phyloP scores from a whole-genome alignment of 92 coral and sea anemone genomes.

The Bergia puertoricense region DNA sequence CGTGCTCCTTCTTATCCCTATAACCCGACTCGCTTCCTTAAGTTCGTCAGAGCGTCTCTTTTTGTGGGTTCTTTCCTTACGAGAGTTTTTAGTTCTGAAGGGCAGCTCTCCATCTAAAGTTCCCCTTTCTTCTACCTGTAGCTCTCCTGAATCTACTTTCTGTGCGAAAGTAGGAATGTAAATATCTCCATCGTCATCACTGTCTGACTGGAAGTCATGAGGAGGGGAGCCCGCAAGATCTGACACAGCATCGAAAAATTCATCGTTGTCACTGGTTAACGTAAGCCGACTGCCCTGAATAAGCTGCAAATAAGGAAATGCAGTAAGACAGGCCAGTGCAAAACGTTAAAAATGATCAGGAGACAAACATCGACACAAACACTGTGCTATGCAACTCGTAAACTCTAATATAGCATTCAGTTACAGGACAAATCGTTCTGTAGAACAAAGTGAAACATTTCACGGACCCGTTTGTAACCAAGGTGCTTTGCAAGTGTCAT shows the following conservation, averaged over 20 bases:
- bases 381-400: too few relatives aligned
- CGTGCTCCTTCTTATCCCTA: constrained; percentile 22
- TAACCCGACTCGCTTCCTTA: background rate
- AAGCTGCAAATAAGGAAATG: constrained; percentile 32
- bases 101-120: background rate
- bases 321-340: background rate
- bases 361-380: too few relatives aligned
- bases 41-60: constrained; percentile 2
- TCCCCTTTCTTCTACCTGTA: background rate
- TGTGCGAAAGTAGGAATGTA: constrained; percentile 71
- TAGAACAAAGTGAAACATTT: too few relatives aligned
- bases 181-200: constrained; percentile 81
- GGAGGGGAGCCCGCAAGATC: constrained; percentile 68
- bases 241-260: constrained; percentile 87
- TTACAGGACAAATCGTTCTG: too few relatives aligned
- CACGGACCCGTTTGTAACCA: too few relatives aligned
- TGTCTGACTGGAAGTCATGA: constrained; percentile 77
- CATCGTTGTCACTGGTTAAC: constrained; percentile 70
- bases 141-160: constrained; percentile 2
- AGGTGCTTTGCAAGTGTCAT: too few relatives aligned
- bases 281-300: constrained; percentile 74
- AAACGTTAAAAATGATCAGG: background rate
- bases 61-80: background rate
- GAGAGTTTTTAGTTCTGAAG: constrained; percentile 8
- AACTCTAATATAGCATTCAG: too few relatives aligned